Conservation (phyloP, 2,113 vertebrate species). For the Oncorhynchus keta region DNA sequence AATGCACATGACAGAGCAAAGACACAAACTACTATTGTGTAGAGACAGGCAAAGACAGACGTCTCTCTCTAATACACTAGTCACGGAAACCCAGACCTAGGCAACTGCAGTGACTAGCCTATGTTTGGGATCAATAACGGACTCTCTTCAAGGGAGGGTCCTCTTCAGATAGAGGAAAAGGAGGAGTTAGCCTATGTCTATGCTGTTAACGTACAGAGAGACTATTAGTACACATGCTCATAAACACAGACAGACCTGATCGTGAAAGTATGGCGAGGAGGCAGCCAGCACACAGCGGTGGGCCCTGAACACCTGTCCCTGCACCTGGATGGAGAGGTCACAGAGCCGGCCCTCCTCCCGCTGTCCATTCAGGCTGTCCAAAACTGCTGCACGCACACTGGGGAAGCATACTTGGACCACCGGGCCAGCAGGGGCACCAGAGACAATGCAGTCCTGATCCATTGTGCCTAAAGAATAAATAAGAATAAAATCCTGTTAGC, state of each 20-base stretch:
- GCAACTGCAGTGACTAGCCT: neutral
- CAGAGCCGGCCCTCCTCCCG: slow-evolving; percentile 83
- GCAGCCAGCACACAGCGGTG: slow-evolving; percentile 82
- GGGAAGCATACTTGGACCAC: slow-evolving; percentile 87
- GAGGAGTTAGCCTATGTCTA: no score
- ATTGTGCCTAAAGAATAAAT: neutral
- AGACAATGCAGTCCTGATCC: slow-evolving; percentile 33
- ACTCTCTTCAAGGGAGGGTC: no score
- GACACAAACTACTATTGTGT: no score
- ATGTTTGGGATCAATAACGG: no score
- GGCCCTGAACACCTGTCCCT: slow-evolving; percentile 78
- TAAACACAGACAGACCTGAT: slow-evolving; percentile 70
- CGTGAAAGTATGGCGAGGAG: slow-evolving; percentile 82
- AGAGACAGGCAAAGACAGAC: neutral
- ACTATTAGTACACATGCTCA: neutral
- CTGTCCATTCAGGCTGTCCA: slow-evolving; percentile 88
- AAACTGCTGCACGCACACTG: slow-evolving; percentile 75
- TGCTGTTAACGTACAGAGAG: no score
- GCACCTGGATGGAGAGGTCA: slow-evolving; percentile 80
- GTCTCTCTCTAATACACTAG: no score
- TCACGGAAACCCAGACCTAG: neutral
- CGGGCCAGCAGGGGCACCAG: slow-evolving; percentile 36
- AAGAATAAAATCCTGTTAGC: neutral
- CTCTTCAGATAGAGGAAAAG: no score
- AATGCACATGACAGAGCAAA: neutral